These are phyloP conservation scores for Pristionchus exspectatus DNA, from an alignment of 2,888 invertebrate species.

Conservation along the genomic window DNA sequence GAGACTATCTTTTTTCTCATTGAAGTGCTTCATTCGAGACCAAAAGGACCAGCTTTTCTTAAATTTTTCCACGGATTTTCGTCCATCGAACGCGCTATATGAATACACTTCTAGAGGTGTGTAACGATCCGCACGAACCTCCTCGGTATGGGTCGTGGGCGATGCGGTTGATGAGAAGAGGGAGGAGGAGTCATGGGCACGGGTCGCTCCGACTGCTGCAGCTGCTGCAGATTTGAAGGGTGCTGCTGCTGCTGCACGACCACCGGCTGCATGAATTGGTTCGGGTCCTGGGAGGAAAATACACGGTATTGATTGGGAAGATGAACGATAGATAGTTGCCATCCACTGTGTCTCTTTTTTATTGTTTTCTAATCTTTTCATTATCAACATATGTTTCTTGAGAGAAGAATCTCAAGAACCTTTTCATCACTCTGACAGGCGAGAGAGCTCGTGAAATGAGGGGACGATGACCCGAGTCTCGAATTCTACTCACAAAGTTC, in stretches of 20 bases:
- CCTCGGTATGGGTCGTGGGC: not conserved
- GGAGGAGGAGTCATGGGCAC: not conserved
- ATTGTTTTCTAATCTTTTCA: not conserved
- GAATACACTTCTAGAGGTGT: too few relatives aligned
- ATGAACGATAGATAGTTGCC: too few relatives aligned
- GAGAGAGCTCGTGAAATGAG: not conserved
- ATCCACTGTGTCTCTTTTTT: too few relatives aligned
- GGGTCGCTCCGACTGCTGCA: not conserved
- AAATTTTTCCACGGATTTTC: too few relatives aligned
- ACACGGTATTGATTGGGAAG: too few relatives aligned
- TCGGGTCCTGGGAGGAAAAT: conserved; percentile 36
- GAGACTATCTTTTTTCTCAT: too few relatives aligned
- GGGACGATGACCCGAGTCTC: not conserved
- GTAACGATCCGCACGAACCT: not conserved
- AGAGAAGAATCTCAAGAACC: too few relatives aligned
- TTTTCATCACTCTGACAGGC: not conserved
- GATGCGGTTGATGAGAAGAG: not conserved
- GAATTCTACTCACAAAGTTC: not conserved
- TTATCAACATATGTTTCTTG: not conserved
- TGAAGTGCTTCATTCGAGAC: too few relatives aligned
- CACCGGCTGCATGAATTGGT: conserved; percentile 40
- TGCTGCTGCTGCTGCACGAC: not conserved
- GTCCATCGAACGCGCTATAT: too few relatives aligned
- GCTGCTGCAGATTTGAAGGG: not conserved
- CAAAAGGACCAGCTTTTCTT: too few relatives aligned